Conservation (phyloP, 2,113 vertebrate genomes). For the Crotalus viridis region DNA sequence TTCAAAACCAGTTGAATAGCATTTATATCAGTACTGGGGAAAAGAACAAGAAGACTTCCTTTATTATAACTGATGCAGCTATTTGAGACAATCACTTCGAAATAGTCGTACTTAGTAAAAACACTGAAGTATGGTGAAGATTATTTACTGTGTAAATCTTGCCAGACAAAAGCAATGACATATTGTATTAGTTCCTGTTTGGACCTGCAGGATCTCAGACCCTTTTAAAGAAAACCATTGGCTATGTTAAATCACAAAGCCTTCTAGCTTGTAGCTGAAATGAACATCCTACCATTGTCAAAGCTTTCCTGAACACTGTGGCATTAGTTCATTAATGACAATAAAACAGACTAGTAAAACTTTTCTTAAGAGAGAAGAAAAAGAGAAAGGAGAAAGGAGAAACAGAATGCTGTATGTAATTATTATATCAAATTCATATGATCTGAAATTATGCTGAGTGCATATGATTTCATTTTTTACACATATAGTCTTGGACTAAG, state of each 20-base stretch:
- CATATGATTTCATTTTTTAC: background rate
- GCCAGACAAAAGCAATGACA: conserved; percentile 6
- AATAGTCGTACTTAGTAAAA: background rate
- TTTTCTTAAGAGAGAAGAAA: background rate
- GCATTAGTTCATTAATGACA: background rate
- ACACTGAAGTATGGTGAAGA: background rate
- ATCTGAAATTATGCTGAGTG: background rate
- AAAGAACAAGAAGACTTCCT: background rate
- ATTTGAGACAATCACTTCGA: background rate
- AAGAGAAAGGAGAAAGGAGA: too few species aligned
- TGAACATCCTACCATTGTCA: background rate
- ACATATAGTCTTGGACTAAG: background rate
- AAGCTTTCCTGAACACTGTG: background rate
- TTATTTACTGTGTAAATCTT: conserved; percentile 12
- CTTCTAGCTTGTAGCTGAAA: background rate
- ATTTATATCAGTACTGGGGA: background rate
- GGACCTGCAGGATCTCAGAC: background rate
- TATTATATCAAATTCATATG: background rate
- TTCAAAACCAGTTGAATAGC: background rate
- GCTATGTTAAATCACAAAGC: background rate
- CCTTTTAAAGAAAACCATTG: background rate
- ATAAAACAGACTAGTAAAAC: background rate
- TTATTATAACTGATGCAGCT: background rate
- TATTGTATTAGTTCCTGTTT: background rate
- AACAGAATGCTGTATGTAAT: background rate